These are phyloP conservation scores for Paraplagusia blochii DNA, from an alignment of 2,113 vertebrate species.

Conservation along the genomic window DNA sequence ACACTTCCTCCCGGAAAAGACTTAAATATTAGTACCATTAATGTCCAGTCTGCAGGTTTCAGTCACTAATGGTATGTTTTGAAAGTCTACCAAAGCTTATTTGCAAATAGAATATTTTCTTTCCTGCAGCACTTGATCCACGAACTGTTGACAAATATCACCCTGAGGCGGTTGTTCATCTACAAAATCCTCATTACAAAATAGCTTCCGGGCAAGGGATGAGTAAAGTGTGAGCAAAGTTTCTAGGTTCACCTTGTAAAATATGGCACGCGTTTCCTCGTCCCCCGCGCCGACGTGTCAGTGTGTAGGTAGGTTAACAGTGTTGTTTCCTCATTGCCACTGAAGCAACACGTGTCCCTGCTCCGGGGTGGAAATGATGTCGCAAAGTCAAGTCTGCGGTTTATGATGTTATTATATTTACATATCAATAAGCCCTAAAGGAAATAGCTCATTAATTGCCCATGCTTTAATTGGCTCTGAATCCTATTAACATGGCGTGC, in stretches of 20 bases:
- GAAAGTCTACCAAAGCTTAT: too few species aligned
- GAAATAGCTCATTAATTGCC: constrained; percentile 74
- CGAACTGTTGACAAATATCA: neutral
- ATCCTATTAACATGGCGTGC: constrained; percentile 52
- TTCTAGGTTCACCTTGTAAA: neutral
- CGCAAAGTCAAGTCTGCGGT: constrained; percentile 57
- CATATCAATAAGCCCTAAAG: constrained; percentile 68
- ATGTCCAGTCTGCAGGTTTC: too few species aligned
- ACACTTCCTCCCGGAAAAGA: too few species aligned
- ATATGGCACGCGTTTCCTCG: neutral
- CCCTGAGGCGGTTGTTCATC: neutral
- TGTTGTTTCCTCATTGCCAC: constrained; percentile 7
- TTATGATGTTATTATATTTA: constrained; percentile 65
- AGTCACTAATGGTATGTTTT: too few species aligned
- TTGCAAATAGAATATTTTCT: too few species aligned
- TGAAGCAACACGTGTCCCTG: constrained; percentile 14
- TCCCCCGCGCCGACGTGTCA: too few species aligned
- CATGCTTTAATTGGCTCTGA: constrained; percentile 68
- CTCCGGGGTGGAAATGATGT: constrained; percentile 41
- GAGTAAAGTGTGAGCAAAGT: neutral
- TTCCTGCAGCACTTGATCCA: neutral
- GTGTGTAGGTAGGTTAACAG: too few species aligned
- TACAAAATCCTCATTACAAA: neutral
- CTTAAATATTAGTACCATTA: too few species aligned
- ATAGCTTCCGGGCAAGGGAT: neutral